Percentiles rank a stretch among this genome's conserved stretches.
These are phyloP conservation scores for Chalcosyrphus nemorum DNA, from an alignment of 2,888 invertebrate genomes.

Conservation along the genomic window DNA sequence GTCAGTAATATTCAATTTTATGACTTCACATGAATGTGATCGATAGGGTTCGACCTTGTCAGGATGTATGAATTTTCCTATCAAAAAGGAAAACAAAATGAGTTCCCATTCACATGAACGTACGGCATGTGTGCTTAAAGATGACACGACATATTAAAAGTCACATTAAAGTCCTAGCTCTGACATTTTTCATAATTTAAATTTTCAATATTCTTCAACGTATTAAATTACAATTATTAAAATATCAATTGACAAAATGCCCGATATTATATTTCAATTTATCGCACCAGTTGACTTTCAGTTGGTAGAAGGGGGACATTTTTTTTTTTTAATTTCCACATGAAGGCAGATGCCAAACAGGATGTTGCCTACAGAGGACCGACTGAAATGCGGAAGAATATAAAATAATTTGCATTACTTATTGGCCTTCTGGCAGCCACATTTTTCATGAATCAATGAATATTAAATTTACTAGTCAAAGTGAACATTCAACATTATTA, in stretches of 20 bases:
- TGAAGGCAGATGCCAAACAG: not conserved
- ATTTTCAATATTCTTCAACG: no score
- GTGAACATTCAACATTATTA: not conserved
- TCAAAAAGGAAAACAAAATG: not conserved
- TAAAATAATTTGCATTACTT: slow-evolving; percentile 10
- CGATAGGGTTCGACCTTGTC: slow-evolving; percentile 5
- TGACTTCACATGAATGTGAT: not conserved
- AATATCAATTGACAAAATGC: not conserved
- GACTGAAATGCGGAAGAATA: not conserved
- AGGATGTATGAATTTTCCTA: not conserved
- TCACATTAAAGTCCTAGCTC: no score
- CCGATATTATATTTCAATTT: slow-evolving; percentile 16
- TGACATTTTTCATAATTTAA: no score
- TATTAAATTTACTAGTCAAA: not conserved
- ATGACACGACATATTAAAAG: not conserved
- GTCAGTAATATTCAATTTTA: slow-evolving; percentile 11
- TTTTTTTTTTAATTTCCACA: not conserved
- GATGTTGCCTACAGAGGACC: not conserved
- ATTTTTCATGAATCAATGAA: slow-evolving; percentile 6
- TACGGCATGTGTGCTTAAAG: not conserved
- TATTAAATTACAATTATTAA: slow-evolving; percentile 15
- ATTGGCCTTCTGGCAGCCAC: not conserved
- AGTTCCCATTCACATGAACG: not conserved
- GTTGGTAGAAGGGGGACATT: not conserved
- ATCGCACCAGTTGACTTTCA: not conserved